Base-by-base conservation (phyloP, 2,888 invertebrate genomes). In the Hyles lineata region DNA sequence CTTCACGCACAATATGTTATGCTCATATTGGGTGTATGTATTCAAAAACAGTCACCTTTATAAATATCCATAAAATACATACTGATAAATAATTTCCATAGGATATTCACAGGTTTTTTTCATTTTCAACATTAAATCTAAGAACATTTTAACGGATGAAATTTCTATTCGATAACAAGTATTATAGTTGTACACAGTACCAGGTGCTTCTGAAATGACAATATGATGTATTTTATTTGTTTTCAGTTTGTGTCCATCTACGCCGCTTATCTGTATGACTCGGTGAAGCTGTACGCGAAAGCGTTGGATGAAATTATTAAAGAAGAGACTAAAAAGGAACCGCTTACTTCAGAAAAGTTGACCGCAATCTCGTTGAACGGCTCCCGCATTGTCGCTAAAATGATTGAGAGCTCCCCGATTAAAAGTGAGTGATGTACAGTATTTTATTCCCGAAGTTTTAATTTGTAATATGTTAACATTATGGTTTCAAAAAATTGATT, bases 211-310 rank as follows among this genome's bases (percentile, higher is more conserved):
- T 17, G 17, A 25, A 67, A 70, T 8, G 75, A 7, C 58, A n/a
- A n/a, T n/a, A 76, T 72, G 60, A 55, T 23, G 29, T 63, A 29
- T 52, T 11, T 70, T 70, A n/a, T 62, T 67, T 25, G 71, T 63
- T 71, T 76, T 69, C 95, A 98, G 97, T 97, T 97, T 89, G 97
- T 98, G 63, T 97, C 97, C 60, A 97, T 98, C 80, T 98, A 98
- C 89, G 99, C 99, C 74, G 98, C 98, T 62, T 98, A 99, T 91
- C 95, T 98, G 79, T 99, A 99, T 90, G 99, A 99, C 93, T 98
- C 99, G 1, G 98, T 99, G 59, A 96, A 96, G 88, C 94, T 99
- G 52, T 99, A 99, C 89, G 98, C 99, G 29, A 96, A 95, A 79
- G 99, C 99, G 1, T 93, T 99, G 79, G 96, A 98, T 83, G 95